Evolutionary conservation across 2,888 invertebrate species (phyloP), one percentile per base, ranked within the genome.

Genomic region (Trachelus tabidus): DNA sequence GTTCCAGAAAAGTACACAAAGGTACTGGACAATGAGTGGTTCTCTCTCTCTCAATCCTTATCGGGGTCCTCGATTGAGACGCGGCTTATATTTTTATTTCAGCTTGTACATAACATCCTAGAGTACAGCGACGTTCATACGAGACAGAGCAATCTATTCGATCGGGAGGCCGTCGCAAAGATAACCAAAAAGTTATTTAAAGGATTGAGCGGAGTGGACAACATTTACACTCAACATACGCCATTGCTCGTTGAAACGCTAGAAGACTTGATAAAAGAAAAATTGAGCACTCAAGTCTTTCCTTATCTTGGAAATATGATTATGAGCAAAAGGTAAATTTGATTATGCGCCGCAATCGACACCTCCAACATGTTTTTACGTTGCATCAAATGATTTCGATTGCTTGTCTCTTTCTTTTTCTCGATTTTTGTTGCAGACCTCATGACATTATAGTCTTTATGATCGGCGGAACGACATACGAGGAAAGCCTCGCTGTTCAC

Each of bases 141-240:
- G 0, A 92, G 97, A 73, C 96, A 96, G 87, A 95, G 94, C 81
- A 98, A 98, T 91, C 93, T 98, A 80, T 97, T 98, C 89, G 96
- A 96, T 3, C 94, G 95, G 77, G 95, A 96, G 89, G 96, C 96
- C 85, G 96, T 98, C 75, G 95, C 95, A 0, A 97, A 98, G 87
- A 97, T 98, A 85, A 98, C 98, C 0, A 98, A 98, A 92, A 93
- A 96, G 91, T 95, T 95, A 87, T 97, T 95, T 89, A 98, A 96
- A 94, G 97, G 97, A 31, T 92, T 98, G 33, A 97, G 96, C 92
- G 99, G 99, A 1, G 99, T 99, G 0, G 99, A 99, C 91, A 99
- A 99, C 92, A 97, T 99, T 81, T 99, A 98, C 92, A 99, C 99
- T 0, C 99, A 99, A 89, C 99, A 99, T 92, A 96, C 96, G n/a